Evolutionary conservation across 2,797 vertebrate genomes (phyloP).

Genomic region (Lemur catta): DNA sequence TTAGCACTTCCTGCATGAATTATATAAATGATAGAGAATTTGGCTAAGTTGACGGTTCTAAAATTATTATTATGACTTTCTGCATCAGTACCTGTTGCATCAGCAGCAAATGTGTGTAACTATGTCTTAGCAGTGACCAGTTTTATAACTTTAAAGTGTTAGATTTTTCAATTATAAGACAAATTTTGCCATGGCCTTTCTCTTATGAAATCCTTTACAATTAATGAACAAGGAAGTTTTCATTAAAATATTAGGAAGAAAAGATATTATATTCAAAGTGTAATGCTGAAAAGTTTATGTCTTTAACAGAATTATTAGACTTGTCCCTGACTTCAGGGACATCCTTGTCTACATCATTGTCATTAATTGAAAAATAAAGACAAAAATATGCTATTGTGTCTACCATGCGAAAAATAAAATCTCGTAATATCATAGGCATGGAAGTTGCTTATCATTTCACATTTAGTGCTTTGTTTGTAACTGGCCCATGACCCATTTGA

Average conservation of each 20-base stretch:
- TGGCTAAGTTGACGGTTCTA: neutral
- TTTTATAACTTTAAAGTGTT: slow-evolving; percentile 45
- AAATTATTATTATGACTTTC: slow-evolving; percentile 8
- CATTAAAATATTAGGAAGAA: slow-evolving; percentile 55
- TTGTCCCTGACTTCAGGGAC: slow-evolving; percentile 46
- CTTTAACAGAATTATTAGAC: slow-evolving; percentile 66
- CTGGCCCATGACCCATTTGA: slow-evolving; percentile 72
- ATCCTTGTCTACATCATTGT: neutral
- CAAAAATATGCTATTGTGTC: slow-evolving; percentile 78
- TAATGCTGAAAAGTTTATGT: slow-evolving; percentile 53
- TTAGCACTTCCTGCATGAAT: slow-evolving; percentile 44
- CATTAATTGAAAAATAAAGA: slow-evolving; percentile 71
- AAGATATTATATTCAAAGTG: slow-evolving; percentile 23
- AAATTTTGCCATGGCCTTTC: slow-evolving; percentile 60
- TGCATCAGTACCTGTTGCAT: neutral
- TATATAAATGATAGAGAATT: slow-evolving; percentile 55
- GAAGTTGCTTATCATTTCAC: slow-evolving; percentile 80
- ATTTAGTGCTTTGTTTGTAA: slow-evolving; percentile 84
- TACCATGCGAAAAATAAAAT: slow-evolving; percentile 79
- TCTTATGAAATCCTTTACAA: slow-evolving; percentile 64
- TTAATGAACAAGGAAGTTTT: slow-evolving; percentile 66
- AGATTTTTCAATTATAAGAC: slow-evolving; percentile 48
- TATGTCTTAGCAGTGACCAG: neutral
- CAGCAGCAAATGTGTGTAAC: slow-evolving; percentile 46
- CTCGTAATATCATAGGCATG: slow-evolving; percentile 86